Base-by-base conservation (phyloP, 2,888 invertebrate genomes). In the Bembecia ichneumoniformis region DNA sequence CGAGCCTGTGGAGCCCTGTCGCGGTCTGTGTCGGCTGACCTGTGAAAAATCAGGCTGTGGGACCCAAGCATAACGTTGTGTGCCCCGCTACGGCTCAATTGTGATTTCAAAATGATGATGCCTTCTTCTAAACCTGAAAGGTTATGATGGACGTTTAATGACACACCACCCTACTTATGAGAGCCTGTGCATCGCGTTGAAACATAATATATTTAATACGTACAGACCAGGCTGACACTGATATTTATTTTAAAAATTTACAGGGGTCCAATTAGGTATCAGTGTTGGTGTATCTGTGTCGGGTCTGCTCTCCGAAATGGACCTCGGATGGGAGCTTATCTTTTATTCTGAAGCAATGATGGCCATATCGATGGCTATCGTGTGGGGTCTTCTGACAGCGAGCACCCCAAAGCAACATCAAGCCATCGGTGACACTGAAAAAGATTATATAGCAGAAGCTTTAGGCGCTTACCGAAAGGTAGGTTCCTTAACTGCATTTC, bases 301-400 rank as follows among this genome's bases (percentile, higher is more conserved):
- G 11, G 46, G 28, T n/a, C 9, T 68, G 0, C 49, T 86, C 0
- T 63, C 73, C 1, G 59, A 68, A 20, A 55, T 71, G 0, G 59
- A 63, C 0, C 62, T 84, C 0, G 79, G 82, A 0, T 86, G 86
- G 86, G 81, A 82, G 59, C 62, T 86, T 40, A 62, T 83, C 3
- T 82, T 71, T 60, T 86, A 83, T 54, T 58, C 74, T 0, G 57
- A 79, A 49, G 78, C 78, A 0, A 82, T 82, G 71, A 55, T 78
- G 49, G 60, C 70, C 0, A 50, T 83, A 0, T 71, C 82, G 0
- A 71, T 76, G 69, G 74, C 78, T 0, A 66, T 69, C 0, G 54
- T 81, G 7, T 76, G 78, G 57, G 67, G 60, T 0, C 58, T 77
- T 1, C 63, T 86, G 3, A 84, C 84, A 0, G 74, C 82, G 0